Evolutionary conservation across 92 coral and sea anemone species (phyloP).

Genomic region (Blastomussa wellsi): DNA sequence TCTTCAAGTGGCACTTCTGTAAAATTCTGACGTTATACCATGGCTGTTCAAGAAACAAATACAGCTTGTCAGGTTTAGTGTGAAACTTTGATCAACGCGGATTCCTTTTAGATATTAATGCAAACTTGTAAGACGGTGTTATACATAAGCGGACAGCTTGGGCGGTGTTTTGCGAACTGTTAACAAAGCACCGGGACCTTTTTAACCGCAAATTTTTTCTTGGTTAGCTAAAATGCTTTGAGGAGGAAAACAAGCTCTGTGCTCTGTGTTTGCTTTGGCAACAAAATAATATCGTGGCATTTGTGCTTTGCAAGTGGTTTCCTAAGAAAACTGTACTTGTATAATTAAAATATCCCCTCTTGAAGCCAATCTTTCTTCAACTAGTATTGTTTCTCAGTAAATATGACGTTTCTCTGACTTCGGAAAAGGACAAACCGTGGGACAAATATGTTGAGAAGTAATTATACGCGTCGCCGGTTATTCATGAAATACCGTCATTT

Average conservation of each 20-base stretch:
- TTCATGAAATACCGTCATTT: background rate
- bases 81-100: background rate
- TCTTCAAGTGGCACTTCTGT: background rate
- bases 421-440: background rate
- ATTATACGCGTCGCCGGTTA: background rate
- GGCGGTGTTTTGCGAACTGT: background rate
- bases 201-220: background rate
- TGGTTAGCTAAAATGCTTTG: background rate
- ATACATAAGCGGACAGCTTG: background rate
- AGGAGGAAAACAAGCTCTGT: background rate
- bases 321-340: background rate
- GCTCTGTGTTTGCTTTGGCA: background rate
- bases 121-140: background rate
- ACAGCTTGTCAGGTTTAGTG: background rate
- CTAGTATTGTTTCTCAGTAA: background rate
- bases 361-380: background rate
- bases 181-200: background rate
- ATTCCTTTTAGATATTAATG: background rate
- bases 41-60: background rate
- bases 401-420: background rate
- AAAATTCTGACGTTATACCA: background rate
- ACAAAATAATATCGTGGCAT: background rate
- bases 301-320: background rate
- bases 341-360: background rate
- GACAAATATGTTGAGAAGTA: background rate